Percentiles rank a stretch among this genome's conserved stretches.
Evolutionary conservation across 2,888 invertebrate genomes (phyloP).

Genomic region (Saturnia pavonia): DNA sequence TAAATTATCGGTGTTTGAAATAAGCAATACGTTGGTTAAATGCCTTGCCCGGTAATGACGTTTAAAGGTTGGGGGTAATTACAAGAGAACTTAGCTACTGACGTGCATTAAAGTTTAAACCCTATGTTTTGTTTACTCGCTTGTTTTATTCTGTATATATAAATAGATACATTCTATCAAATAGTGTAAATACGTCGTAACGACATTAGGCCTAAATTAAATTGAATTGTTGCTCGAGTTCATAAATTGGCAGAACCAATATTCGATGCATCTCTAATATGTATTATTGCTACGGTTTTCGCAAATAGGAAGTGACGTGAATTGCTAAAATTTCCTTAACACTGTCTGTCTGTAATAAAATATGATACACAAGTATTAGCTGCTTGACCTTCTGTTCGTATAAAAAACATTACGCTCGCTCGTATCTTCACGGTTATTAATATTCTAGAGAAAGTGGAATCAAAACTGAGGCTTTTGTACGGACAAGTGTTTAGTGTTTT

Average conservation of each 20-base stretch:
- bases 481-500: not conserved
- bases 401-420: not conserved
- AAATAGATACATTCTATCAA: not conserved
- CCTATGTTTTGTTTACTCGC: not conserved
- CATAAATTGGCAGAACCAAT: not conserved
- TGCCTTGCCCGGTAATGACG: not conserved
- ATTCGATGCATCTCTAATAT: not conserved
- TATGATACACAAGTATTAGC: not conserved
- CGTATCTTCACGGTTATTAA: not conserved
- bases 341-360: not conserved
- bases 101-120: no score
- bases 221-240: not conserved
- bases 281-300: not conserved
- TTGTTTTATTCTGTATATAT: no score
- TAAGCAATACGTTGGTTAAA: not conserved
- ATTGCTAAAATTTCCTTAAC: not conserved
- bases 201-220: no score
- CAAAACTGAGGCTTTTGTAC: not conserved
- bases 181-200: not conserved
- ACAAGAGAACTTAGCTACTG: no score
- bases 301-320: not conserved
- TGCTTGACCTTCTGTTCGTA: not conserved
- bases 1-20: not conserved
- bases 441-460: slow-evolving; percentile 3
- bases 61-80: not conserved